phyloP scores from a whole-genome alignment of 2,797 vertebrate genomes.

The Silurus aristotelis region DNA sequence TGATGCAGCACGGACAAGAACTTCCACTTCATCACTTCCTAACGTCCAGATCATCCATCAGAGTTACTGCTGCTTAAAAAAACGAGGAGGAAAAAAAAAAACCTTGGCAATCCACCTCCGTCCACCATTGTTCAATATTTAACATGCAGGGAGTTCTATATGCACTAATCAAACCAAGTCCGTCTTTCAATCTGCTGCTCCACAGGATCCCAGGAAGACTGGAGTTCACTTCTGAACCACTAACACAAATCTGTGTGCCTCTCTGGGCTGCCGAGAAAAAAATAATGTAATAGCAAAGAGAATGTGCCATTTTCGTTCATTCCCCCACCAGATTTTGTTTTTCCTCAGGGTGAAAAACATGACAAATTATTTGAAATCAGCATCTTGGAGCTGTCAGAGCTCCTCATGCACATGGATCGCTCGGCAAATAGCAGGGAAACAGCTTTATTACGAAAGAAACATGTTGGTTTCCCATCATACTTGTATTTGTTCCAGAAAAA shows the following conservation, averaged over 20 bases:
- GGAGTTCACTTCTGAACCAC: not conserved
- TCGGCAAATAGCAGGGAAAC: conserved; percentile 1
- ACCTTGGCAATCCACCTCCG: not conserved
- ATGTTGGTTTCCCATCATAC: not conserved
- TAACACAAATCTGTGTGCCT: not conserved
- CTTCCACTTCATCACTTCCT: conserved; percentile 27
- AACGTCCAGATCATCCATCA: conserved; percentile 44
- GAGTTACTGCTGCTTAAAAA: conserved; percentile 11
- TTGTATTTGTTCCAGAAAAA: not conserved
- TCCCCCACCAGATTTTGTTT: not conserved
- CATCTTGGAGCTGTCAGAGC: conserved; percentile 29
- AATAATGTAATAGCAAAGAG: conserved; percentile 1
- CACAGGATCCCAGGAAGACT: not conserved
- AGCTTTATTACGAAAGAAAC: not conserved
- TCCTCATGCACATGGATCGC: not conserved
- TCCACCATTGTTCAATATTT: conserved; percentile 14
- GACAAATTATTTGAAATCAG: conserved; percentile 38
- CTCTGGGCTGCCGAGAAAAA: not conserved
- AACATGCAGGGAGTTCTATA: not conserved
- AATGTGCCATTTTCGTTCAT: not conserved
- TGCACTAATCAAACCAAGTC: conserved; percentile 14
- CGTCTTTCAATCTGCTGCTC: not conserved
- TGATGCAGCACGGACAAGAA: conserved; percentile 36
- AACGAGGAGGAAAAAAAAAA: not conserved
- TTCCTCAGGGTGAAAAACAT: conserved; percentile 32